A percentile compares a stretch with the other conserved stretches of the same genome.
These are phyloP conservation scores for Oxyruncus cristatus DNA, from an alignment of 2,113 vertebrate species.

Conservation along the genomic window DNA sequence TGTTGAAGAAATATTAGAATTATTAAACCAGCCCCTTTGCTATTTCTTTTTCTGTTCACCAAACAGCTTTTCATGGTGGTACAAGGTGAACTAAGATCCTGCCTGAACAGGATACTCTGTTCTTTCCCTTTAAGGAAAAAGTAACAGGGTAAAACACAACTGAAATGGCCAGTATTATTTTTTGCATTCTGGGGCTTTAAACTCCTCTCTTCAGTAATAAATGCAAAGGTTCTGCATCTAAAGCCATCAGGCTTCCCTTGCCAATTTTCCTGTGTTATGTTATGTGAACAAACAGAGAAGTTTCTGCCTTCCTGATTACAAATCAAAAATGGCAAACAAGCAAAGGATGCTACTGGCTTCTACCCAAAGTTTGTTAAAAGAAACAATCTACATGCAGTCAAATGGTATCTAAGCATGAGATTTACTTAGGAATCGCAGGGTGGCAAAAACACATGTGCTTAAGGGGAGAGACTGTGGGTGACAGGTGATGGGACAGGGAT, in stretches of 20 bases:
- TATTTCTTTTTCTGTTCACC: neutral
- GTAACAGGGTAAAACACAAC: neutral
- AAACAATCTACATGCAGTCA: neutral
- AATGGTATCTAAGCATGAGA: neutral
- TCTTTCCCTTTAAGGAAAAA: neutral
- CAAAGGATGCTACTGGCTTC: neutral
- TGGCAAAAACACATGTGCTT: neutral
- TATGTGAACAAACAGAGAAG: neutral
- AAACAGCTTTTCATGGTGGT: neutral
- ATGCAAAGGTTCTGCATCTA: neutral
- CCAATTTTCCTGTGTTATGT: neutral
- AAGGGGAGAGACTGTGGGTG: neutral
- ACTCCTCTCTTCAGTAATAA: slow-evolving; percentile 42
- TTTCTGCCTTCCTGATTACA: neutral
- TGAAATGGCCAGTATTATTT: neutral
- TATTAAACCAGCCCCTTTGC: neutral
- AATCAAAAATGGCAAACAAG: neutral
- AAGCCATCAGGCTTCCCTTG: neutral
- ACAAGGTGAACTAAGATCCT: neutral
- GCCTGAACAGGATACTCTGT: neutral
- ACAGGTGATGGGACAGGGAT: neutral
- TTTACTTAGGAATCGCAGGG: neutral
- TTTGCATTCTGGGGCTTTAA: neutral
- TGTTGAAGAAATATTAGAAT: neutral
- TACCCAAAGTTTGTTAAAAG: neutral